Evolutionary conservation across 2,113 vertebrate genomes (phyloP), one percentile per base, ranked within the genome.

Genomic region (Columba livia): DNA sequence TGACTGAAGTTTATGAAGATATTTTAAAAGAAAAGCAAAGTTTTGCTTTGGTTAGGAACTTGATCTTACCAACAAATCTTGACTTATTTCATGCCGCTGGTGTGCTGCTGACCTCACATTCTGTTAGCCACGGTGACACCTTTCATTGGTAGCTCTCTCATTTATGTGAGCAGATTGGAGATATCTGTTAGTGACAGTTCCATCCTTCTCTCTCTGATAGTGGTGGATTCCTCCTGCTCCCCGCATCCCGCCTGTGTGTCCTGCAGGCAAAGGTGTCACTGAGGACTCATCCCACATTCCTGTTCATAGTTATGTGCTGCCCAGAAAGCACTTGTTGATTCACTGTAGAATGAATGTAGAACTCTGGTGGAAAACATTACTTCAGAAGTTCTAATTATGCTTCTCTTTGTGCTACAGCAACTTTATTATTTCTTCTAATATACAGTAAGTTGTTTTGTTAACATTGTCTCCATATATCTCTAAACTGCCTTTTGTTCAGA

Each of bases 241-340:
- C 19, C 12, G 8, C 29, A 7, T 56, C 29, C 53, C 57, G 29
- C 66, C 31, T 18, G 1, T 0, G 0, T 71, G 70, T 79, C 20
- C 40, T 51, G 15, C 34, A 66, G 61, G 38, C 61, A 79, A 17
- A 64, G 3, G 7, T 88, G 87, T 88, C 11, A 9, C 18, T 93
- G 50, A 66, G 26, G 31, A 64, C 28, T 82, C 42, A 38, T 44
- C 36, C 31, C 20, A 65, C 26, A 9, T 58, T 89, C 60, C 21
- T 78, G 6, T 56, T 82, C 32, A 24, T 53, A 31, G 38, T 65
- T 81, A 23, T 7, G 15, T 0, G 1, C 50, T 78, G 29, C 60
- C 42, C 29, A 53, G 69, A 78, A 82, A 17, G 10, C 29, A 57
- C 32, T 60, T 88, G 31, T 26, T 79, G 31, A 36, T 79, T 66